phyloP scores from a whole-genome alignment of 2,113 vertebrate species.

The Tragulus kanchil region DNA sequence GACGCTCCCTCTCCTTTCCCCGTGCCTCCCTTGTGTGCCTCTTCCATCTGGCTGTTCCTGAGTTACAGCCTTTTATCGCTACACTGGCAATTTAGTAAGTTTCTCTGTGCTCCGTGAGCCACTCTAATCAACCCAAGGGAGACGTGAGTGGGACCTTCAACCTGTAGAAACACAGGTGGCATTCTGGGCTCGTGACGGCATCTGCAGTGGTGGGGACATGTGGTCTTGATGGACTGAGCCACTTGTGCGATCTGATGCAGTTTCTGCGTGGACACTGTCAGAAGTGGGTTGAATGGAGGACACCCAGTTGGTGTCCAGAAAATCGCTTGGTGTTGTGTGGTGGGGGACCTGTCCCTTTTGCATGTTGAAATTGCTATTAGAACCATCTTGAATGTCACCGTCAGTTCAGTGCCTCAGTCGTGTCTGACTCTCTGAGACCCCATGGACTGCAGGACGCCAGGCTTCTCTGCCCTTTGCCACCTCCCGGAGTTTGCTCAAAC shows the following conservation, averaged over 20 bases:
- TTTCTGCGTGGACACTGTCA: neutral
- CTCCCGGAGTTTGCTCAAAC: too few species aligned
- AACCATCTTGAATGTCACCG: neutral
- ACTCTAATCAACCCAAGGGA: neutral
- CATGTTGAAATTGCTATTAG: neutral
- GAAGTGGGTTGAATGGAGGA: neutral
- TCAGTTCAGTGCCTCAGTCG: too few species aligned
- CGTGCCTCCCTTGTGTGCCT: too few species aligned
- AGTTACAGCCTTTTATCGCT: neutral
- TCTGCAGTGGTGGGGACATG: neutral
- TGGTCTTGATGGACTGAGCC: neutral
- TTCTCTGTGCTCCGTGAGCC: neutral
- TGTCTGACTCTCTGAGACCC: too few species aligned
- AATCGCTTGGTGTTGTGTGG: neutral
- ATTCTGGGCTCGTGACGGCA: neutral
- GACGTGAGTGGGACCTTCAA: neutral
- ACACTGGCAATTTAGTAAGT: neutral
- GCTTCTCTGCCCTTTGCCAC: too few species aligned
- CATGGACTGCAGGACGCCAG: too few species aligned
- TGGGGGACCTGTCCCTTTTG: neutral
- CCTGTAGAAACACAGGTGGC: neutral
- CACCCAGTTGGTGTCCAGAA: neutral
- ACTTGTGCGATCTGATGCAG: neutral
- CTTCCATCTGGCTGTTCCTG: neutral
- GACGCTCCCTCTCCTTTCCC: fast-evolving